Conservation (phyloP, 2,888 invertebrate genomes). For the Corbicula japonica region DNA sequence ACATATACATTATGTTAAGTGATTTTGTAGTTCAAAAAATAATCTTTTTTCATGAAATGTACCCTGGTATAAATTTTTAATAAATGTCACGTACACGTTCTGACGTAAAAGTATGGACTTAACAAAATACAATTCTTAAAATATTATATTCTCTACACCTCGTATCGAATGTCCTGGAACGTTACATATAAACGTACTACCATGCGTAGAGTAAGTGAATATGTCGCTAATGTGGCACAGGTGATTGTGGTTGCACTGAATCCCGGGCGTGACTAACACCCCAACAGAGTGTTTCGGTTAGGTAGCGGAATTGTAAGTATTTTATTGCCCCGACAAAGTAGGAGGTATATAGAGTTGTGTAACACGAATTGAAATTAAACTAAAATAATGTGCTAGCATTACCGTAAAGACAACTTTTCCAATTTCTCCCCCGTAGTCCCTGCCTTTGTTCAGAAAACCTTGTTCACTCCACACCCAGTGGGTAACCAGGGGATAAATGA, state of each 20-base stretch:
- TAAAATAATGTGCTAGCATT: background rate
- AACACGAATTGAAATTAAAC: background rate
- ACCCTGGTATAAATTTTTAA: too few relatives aligned
- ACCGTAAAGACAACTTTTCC: slow-evolving; percentile 65
- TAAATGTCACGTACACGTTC: too few relatives aligned
- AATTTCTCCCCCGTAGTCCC: slow-evolving; percentile 61
- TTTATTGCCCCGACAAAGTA: background rate
- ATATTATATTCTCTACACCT: too few relatives aligned
- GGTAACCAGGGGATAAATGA: slow-evolving; percentile 87
- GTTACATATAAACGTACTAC: too few relatives aligned
- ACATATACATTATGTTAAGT: too few relatives aligned
- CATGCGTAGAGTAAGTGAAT: too few relatives aligned
- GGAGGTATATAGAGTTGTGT: background rate
- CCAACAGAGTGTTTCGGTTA: background rate
- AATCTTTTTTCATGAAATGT: too few relatives aligned
- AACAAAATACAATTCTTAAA: too few relatives aligned
- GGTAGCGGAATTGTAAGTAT: background rate
- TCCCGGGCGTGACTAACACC: background rate
- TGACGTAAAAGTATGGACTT: too few relatives aligned
- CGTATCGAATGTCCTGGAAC: too few relatives aligned
- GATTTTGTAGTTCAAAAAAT: too few relatives aligned
- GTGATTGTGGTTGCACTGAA: background rate
- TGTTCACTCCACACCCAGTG: slow-evolving; percentile 88
- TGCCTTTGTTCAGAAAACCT: slow-evolving; percentile 85
- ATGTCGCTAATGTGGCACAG: too few relatives aligned